Evolutionary conservation across 2,797 vertebrate species (phyloP).

Genomic region (Vultur gryphus): DNA sequence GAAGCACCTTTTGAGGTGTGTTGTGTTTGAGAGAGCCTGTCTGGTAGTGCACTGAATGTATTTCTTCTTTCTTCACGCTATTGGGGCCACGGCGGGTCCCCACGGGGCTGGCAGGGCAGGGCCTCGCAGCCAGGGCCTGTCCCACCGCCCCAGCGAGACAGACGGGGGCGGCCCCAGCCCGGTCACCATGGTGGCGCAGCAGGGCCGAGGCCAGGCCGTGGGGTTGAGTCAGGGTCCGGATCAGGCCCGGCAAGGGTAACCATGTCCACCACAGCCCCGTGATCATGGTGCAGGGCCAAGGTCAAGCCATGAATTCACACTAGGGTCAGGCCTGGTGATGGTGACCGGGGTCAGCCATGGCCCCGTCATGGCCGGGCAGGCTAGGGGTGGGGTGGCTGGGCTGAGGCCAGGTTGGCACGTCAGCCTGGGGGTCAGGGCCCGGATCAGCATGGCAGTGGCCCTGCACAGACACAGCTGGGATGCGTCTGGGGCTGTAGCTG

Average conservation of each 20-base stretch:
- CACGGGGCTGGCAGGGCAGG: neutral
- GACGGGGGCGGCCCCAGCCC: accelerated
- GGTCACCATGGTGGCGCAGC: accelerated
- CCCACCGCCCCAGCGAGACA: accelerated
- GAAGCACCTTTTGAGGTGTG: neutral
- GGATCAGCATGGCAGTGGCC: accelerated
- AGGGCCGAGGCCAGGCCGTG: accelerated
- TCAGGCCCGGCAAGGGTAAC: neutral
- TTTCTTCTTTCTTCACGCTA: neutral
- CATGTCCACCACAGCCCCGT: accelerated
- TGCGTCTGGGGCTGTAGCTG: neutral
- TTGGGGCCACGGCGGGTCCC: neutral
- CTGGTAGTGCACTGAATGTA: neutral
- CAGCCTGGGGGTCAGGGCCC: accelerated
- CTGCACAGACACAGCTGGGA: neutral
- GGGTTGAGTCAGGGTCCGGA: neutral
- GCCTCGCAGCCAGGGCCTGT: accelerated
- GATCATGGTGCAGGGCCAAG: neutral
- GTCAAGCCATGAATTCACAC: accelerated
- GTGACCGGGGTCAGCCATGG: neutral
- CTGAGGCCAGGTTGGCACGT: neutral
- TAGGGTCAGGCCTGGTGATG: neutral
- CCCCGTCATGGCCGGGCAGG: accelerated
- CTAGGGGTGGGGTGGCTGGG: neutral
- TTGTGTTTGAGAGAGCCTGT: neutral